Evolutionary conservation across 2,113 vertebrate genomes (phyloP).

Genomic region (Sinocyclocheilus rhinocerous): DNA sequence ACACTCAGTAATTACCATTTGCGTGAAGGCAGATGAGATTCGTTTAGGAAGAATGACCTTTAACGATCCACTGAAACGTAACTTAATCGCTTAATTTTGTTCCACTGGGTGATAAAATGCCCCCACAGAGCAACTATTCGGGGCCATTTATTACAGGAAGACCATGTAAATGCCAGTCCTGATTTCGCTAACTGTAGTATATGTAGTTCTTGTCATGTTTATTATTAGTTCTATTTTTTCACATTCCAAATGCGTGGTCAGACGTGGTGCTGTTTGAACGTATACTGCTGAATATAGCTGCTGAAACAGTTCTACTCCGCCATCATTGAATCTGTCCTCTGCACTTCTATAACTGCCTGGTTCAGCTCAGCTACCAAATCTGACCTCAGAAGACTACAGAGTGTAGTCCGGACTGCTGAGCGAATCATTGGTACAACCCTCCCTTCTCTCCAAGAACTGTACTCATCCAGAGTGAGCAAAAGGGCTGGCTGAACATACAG

Average conservation of each 20-base stretch:
- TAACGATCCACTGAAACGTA: conserved; percentile 36
- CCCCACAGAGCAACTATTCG: not conserved
- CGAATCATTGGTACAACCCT: too few relatives aligned
- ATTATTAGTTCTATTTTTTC: not conserved
- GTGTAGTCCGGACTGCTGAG: too few relatives aligned
- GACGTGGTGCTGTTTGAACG: not conserved
- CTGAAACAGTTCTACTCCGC: too few relatives aligned
- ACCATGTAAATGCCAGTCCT: not conserved
- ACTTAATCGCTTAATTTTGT: not conserved
- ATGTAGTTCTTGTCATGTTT: not conserved
- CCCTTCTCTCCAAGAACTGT: too few relatives aligned
- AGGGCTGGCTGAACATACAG: too few relatives aligned
- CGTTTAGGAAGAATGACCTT: conserved; percentile 40
- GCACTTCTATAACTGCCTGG: too few relatives aligned
- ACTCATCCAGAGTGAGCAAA: too few relatives aligned
- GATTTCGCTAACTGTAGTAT: not conserved
- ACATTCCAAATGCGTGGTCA: not conserved
- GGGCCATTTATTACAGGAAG: not conserved
- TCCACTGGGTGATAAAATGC: conserved; percentile 11
- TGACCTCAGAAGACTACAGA: too few relatives aligned
- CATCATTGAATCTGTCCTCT: too few relatives aligned
- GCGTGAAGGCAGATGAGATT: not conserved
- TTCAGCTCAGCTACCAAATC: too few relatives aligned
- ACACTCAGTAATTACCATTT: conserved; percentile 37
- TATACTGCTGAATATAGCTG: too few relatives aligned